Base-by-base conservation (phyloP, 1,140 invertebrate genomes). In the Sesamia nonagrioides region DNA sequence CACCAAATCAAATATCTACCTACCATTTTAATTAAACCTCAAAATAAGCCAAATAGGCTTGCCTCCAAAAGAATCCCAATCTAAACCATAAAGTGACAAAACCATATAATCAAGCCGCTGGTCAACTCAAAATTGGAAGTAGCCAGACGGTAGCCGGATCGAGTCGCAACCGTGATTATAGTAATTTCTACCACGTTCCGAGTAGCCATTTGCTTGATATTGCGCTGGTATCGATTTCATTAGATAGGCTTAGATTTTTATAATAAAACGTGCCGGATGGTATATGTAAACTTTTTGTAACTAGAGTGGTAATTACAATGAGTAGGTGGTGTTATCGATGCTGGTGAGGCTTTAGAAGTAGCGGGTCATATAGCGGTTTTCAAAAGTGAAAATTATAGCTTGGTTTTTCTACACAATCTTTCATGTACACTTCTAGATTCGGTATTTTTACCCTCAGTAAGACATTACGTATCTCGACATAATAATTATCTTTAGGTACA, bases 271-370 rank as follows among this genome's bases (percentile, higher is more conserved):
- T 75, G 40, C 73, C 73, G 73, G 73, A 75, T 75, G 73, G 73
- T 75, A 58, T 60, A 75, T 75, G 73, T 75, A 75, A 75, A 75
- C 56, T 75, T 75, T 75, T 75, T 75, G 73, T 75, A 63, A 63
- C 58, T 75, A 75, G 73, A 75, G 58, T 50, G 37, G 73, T 75
- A 75, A 75, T 75, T 75, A 75, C 73, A 61, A 58, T 75, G 73
- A 75, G 73, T 75, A 75, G 42, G 56, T 75, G 73, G 21, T 50
- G 18, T 58, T 63, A 45, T 61, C 42, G 21, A 21, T 75, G 50
- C 63, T 37, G 40, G 33, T 75, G 58, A 13, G 73, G 73, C 73
- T 15, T 6, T 40, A 8, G 13, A 52, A 27, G 8, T 13, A 17
- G 45, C 56, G 33, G 13, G 17, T 35, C 5, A 50, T 13, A 21